These are phyloP conservation scores for Macrophya alboannulata DNA, from an alignment of 2,888 invertebrate genomes.

Conservation along the genomic window DNA sequence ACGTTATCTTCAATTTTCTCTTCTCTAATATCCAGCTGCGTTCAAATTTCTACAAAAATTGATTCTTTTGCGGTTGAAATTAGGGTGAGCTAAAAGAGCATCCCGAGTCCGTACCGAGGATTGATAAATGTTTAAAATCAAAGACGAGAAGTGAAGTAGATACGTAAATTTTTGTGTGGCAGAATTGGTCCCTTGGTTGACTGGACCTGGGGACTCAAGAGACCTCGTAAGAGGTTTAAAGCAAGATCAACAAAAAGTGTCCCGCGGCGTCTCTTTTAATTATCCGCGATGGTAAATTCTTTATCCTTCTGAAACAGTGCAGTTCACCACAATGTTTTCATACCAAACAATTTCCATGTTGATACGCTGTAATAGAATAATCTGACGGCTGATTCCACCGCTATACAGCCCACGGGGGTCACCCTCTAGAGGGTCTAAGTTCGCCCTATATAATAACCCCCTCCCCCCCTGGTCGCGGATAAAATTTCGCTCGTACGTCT, in stretches of 20 bases:
- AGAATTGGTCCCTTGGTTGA: conserved; percentile 15
- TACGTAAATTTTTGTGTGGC: not conserved
- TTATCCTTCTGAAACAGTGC: conserved; percentile 85
- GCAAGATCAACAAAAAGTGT: conserved; percentile 50
- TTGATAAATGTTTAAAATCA: not conserved
- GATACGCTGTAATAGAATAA: conserved; percentile 88
- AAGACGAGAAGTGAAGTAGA: not conserved
- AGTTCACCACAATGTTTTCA: conserved; percentile 83
- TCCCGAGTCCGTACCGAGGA: not conserved
- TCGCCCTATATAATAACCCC: not conserved
- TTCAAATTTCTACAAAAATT: too few relatives aligned
- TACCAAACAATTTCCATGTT: conserved; percentile 86
- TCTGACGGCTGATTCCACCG: conserved; percentile 83
- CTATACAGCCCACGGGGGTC: conserved; percentile 77
- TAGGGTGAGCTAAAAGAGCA: not conserved
- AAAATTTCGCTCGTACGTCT: not conserved
- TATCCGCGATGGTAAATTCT: conserved; percentile 85
- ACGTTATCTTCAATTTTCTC: not conserved
- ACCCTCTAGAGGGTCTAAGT: not conserved
- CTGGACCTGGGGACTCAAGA: conserved; percentile 37
- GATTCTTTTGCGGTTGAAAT: not conserved
- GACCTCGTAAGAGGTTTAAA: conserved; percentile 54
- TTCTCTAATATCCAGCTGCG: too few relatives aligned
- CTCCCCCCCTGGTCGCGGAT: too few relatives aligned
- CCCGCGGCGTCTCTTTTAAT: conserved; percentile 80